Evolutionary conservation across 2,113 vertebrate genomes (phyloP).

Genomic region (Chamaea fasciata): DNA sequence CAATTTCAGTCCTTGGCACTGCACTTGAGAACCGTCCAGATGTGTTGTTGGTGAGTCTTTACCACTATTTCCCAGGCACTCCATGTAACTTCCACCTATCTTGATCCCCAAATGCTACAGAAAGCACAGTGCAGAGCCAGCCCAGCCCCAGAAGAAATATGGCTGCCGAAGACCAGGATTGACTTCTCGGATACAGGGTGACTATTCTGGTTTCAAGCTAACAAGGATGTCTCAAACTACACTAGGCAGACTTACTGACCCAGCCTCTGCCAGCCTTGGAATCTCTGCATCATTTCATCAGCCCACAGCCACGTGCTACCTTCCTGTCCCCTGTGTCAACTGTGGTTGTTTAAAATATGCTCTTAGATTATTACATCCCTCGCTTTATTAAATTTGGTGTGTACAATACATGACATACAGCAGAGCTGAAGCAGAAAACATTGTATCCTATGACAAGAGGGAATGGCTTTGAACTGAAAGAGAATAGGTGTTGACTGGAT

Average conservation of each 20-base stretch:
- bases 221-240: not conserved
- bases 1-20: not conserved
- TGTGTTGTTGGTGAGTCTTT: not conserved
- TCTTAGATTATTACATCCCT: not conserved
- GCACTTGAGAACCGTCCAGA: not conserved
- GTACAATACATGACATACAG: not conserved
- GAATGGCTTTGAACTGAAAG: not conserved
- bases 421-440: not conserved
- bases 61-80: not conserved
- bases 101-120: not conserved
- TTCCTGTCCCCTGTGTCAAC: not conserved
- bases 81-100: not conserved
- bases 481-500: not conserved
- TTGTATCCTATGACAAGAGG: not conserved
- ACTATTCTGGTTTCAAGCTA: not conserved
- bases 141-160: not conserved
- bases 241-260: not conserved
- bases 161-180: not conserved
- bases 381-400: not conserved
- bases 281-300: not conserved
- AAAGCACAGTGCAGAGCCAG: not conserved
- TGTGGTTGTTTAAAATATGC: not conserved
- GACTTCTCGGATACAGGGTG: not conserved
- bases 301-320: fast-evolving
- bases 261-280: not conserved